These are phyloP conservation scores for Sebastes fasciatus DNA, from an alignment of 2,113 vertebrate species.

Conservation along the genomic window DNA sequence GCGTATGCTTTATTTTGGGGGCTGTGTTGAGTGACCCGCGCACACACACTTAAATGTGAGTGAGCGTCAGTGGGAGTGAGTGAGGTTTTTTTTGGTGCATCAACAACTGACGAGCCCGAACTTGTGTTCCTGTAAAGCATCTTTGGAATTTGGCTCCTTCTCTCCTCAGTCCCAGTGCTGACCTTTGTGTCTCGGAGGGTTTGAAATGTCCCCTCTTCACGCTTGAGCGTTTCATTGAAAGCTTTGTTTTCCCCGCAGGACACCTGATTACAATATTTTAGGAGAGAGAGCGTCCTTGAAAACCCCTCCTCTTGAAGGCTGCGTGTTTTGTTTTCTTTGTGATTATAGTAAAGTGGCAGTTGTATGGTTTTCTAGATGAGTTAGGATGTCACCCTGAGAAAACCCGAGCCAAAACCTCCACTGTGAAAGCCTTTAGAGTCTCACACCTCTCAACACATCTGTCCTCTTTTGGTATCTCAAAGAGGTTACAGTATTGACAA, in stretches of 20 bases:
- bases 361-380: conserved; percentile 44
- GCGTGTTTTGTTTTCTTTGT: conserved; percentile 53
- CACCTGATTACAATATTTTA: conserved; percentile 57
- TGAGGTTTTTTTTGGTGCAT: conserved; percentile 35
- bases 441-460: neutral
- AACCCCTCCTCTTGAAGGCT: conserved; percentile 22
- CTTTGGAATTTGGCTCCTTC: conserved; percentile 75
- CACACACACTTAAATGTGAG: conserved; percentile 32
- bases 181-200: conserved; percentile 37
- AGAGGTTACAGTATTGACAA: neutral
- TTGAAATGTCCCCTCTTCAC: conserved; percentile 51
- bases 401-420: neutral
- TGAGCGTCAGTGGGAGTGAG: conserved; percentile 58
- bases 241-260: conserved; percentile 44
- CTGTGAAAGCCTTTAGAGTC: conserved; percentile 2
- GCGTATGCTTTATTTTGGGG: conserved; percentile 33
- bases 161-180: conserved; percentile 32
- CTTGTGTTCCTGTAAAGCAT: conserved; percentile 73
- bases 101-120: conserved; percentile 69
- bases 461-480: neutral
- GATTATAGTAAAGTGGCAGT: conserved; percentile 24
- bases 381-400: conserved; percentile 28
- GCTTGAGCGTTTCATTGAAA: conserved; percentile 49
- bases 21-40: conserved; percentile 50
- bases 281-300: conserved; percentile 38